phyloP scores from a whole-genome alignment of 2,888 invertebrate genomes.

The Caenorhabditis panamensis region DNA sequence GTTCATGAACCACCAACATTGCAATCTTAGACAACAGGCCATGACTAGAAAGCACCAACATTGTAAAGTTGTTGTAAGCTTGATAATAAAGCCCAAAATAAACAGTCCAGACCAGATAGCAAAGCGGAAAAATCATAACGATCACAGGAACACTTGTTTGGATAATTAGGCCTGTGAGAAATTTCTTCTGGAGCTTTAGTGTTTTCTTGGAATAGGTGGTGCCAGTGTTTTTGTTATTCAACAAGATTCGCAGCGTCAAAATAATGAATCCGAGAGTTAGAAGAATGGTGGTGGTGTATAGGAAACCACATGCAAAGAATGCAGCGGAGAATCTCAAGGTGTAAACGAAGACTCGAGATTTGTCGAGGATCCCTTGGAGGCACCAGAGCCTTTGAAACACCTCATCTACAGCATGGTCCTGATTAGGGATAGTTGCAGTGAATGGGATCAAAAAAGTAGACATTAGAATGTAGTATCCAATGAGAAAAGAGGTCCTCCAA shows the following conservation, averaged over 20 bases:
- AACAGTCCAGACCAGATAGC: not conserved
- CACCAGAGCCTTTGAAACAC: not conserved
- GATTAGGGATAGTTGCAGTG: not conserved
- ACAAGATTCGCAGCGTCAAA: not conserved
- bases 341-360: not conserved
- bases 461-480: not conserved
- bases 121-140: not conserved
- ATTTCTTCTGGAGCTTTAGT: not conserved
- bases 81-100: not conserved
- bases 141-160: not conserved
- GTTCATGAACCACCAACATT: constrained; percentile 29
- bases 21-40: constrained; percentile 31
- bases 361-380: not conserved
- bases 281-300: not conserved
- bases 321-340: not conserved
- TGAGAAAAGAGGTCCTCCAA: not conserved
- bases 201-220: not conserved
- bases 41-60: constrained; percentile 22
- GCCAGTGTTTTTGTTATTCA: not conserved
- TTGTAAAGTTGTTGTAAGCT: constrained; percentile 24
- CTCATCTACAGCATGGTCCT: not conserved
- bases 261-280: not conserved
- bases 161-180: not conserved
- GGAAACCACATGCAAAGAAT: not conserved
- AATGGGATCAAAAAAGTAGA: not conserved